Evolutionary conservation across 2,113 vertebrate species (phyloP), one percentile per base, ranked within the genome.

Genomic region (Hucho hucho): DNA sequence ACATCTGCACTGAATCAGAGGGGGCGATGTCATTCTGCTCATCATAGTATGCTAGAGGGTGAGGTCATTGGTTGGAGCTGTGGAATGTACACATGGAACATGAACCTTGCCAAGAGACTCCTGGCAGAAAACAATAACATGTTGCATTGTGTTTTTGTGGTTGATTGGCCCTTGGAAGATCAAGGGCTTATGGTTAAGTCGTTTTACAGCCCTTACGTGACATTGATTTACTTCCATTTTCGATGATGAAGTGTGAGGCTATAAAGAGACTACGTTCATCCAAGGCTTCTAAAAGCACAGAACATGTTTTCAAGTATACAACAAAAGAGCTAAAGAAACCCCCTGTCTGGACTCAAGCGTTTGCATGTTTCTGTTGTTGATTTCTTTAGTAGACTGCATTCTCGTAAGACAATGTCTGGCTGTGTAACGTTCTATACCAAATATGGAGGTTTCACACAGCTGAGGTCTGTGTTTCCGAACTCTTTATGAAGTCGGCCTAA

Each of bases 1-100:
- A 81, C 89, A 88, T 89, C 87, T 87, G 85, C 82, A 81, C 80
- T 83, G 80, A 83, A 88, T 90, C 78, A 86, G 43, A 81, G 26
- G 37, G 13, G 14, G 26, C 4, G 26, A 65, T 1, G 0, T 88
- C 88, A 87, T 75, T 58, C 65, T 75, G 67, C 81, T 84, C 81
- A 28, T 29, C 20, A 29, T 29, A 67, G 65, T 18, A 81, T 79
- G 77, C 72, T 59, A 66, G 22, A 81, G 75, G 80, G 78, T 89
- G 82, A 90, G 76, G 75, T 87, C 83, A 85, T 64, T 71, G 73
- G 64, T 84, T 81, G 77, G 83, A 86, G 69, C 13, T 63, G 64
- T 79, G 76, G 84, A 90, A 87, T 88, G 83, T 75, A 76, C 78
- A 83, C 75, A 79, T 77, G 53, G 59, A 65, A 12, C 59, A 25